A percentile compares a stretch with the other conserved stretches of the same genome.
Evolutionary conservation across 2,797 vertebrate genomes (phyloP).

Genomic region (Brachyalestes nurse): DNA sequence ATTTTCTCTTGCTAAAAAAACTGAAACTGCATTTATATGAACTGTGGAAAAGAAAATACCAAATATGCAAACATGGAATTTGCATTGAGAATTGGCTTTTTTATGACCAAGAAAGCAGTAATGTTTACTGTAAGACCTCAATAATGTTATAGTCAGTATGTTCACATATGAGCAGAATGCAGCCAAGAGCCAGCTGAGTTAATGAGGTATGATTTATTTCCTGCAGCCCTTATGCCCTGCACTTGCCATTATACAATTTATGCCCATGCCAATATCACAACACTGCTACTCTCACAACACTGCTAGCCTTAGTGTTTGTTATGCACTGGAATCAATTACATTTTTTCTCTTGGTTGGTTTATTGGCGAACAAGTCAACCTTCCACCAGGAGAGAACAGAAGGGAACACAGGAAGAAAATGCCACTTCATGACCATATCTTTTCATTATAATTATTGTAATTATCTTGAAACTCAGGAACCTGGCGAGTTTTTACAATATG

Average conservation of each 20-base stretch:
- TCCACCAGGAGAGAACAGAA: conserved; percentile 16
- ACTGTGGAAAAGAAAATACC: not conserved
- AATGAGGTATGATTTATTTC: not conserved
- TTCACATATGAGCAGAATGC: not conserved
- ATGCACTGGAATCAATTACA: not conserved
- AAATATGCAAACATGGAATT: not conserved
- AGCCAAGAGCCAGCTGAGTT: not conserved
- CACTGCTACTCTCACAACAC: not conserved
- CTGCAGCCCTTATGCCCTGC: not conserved
- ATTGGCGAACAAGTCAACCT: not conserved
- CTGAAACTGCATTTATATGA: not conserved
- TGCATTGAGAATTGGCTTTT: not conserved
- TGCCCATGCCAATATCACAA: not conserved
- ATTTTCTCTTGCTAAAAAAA: not conserved
- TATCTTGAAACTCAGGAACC: not conserved
- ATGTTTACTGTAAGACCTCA: too few species aligned
- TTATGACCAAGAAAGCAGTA: not conserved
- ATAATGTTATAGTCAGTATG: not conserved
- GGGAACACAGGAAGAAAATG: not conserved
- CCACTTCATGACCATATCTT: not conserved
- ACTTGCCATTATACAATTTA: not conserved
- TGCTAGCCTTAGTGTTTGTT: conserved; percentile 1
- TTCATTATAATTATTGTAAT: not conserved
- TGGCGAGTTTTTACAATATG: not conserved
- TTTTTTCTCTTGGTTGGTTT: not conserved